A percentile compares a stretch with the other conserved stretches of the same genome.
phyloP scores from a whole-genome alignment of 2,888 invertebrate species.

The Amaurobius ferox region DNA sequence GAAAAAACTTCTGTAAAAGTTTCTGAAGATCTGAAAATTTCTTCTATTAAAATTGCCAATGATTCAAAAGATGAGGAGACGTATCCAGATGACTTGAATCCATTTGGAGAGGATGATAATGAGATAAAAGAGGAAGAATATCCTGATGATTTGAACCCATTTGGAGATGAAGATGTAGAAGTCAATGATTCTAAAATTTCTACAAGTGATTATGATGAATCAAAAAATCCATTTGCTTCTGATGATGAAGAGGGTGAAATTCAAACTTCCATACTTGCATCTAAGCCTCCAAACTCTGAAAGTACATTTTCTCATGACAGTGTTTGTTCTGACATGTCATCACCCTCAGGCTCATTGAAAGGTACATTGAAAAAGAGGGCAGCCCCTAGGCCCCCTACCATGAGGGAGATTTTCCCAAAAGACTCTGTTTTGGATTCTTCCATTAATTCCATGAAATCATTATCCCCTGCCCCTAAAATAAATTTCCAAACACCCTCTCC shows the following conservation, averaged over 20 bases:
- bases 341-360: constrained; percentile 44
- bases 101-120: constrained; percentile 70
- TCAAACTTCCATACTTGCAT: neutral
- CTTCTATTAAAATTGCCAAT: too few species aligned
- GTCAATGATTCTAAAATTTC: constrained; percentile 81
- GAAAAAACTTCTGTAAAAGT: too few species aligned
- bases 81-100: constrained; percentile 72
- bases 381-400: constrained; percentile 71
- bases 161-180: constrained; percentile 53
- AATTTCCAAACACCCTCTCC: constrained; percentile 75
- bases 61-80: constrained; percentile 33
- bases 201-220: constrained; percentile 80
- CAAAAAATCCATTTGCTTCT: constrained; percentile 84
- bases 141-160: constrained; percentile 58
- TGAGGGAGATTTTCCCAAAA: constrained; percentile 52
- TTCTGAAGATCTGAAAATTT: too few species aligned
- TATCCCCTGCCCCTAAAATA: constrained; percentile 44
- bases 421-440: constrained; percentile 31
- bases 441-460: constrained; percentile 76
- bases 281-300: neutral
- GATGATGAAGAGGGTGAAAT: constrained; percentile 79
- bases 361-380: constrained; percentile 69
- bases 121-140: constrained; percentile 45
- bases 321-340: neutral
- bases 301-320: neutral